Conservation (phyloP, 1,140 invertebrate genomes). For the Nebria ingens region DNA sequence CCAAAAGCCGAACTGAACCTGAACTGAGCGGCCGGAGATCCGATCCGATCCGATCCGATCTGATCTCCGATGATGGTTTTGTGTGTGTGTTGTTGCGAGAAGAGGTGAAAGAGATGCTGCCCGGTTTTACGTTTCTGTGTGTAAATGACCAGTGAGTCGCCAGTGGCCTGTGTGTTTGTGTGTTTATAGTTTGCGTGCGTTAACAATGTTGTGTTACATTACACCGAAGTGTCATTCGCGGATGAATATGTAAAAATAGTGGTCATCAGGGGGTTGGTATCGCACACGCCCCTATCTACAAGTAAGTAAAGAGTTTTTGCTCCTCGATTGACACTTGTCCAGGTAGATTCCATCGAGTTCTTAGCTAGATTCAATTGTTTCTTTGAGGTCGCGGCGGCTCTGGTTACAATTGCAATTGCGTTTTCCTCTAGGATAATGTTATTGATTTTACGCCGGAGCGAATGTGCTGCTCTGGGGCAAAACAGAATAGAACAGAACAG, state of each 20-base stretch:
- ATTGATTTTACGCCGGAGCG: conserved; percentile 17
- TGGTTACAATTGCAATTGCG: background rate
- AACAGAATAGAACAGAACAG: too few species aligned
- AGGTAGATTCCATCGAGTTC: too few species aligned
- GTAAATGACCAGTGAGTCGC: background rate
- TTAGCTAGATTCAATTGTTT: too few species aligned
- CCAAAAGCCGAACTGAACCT: background rate
- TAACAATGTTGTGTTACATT: background rate
- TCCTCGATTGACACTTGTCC: too few species aligned
- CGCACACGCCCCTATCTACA: background rate
- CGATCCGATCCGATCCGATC: background rate
- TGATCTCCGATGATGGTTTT: background rate
- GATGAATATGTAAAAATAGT: background rate
- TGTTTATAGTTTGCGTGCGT: background rate
- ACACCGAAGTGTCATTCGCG: background rate
- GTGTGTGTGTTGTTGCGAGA: conserved; percentile 1
- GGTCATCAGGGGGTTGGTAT: background rate
- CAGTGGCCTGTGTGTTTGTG: background rate
- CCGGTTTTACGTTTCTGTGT: too few species aligned
- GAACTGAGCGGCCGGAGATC: too few species aligned
- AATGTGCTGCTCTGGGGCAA: conserved; percentile 10
- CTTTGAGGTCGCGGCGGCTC: too few species aligned
- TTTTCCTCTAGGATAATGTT: conserved; percentile 15
- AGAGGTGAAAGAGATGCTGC: background rate
- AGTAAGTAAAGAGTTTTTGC: background rate